Conservation (phyloP, 2,888 invertebrate genomes). For the Netelia virgata region DNA sequence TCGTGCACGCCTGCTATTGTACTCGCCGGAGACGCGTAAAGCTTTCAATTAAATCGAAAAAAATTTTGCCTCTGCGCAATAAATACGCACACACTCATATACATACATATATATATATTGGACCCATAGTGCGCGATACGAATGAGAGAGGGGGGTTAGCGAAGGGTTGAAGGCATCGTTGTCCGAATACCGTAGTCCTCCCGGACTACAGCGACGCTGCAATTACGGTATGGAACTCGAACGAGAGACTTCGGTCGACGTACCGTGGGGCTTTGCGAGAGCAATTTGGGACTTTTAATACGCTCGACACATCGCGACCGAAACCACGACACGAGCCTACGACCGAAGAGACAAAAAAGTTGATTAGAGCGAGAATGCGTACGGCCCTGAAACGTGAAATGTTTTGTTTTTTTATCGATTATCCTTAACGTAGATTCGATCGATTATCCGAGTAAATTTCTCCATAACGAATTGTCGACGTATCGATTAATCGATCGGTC, state of each 20-base stretch:
- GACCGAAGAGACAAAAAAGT: too few relatives aligned
- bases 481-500: too few relatives aligned
- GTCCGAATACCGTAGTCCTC: conserved; percentile 26
- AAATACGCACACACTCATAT: background rate
- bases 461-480: too few relatives aligned
- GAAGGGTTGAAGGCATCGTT: too few relatives aligned
- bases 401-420: too few relatives aligned
- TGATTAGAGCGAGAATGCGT: too few relatives aligned
- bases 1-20: conserved; percentile 63
- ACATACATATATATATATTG: background rate
- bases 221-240: conserved; percentile 51
- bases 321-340: too few relatives aligned
- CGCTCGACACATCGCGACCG: background rate
- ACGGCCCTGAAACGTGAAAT: too few relatives aligned
- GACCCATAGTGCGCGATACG: too few relatives aligned
- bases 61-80: conserved; percentile 61
- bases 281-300: conserved; percentile 67
- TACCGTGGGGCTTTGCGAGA: conserved; percentile 39
- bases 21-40: conserved; percentile 59
- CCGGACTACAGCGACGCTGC: conserved; percentile 39
- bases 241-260: conserved; percentile 60
- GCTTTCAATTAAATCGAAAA: conserved; percentile 71
- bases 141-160: too few relatives aligned
- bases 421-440: too few relatives aligned
- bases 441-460: too few relatives aligned